Percentiles rank a stretch among this genome's conserved stretches.
These are phyloP conservation scores for Polia nebulosa DNA, from an alignment of 2,888 invertebrate genomes.

Conservation along the genomic window DNA sequence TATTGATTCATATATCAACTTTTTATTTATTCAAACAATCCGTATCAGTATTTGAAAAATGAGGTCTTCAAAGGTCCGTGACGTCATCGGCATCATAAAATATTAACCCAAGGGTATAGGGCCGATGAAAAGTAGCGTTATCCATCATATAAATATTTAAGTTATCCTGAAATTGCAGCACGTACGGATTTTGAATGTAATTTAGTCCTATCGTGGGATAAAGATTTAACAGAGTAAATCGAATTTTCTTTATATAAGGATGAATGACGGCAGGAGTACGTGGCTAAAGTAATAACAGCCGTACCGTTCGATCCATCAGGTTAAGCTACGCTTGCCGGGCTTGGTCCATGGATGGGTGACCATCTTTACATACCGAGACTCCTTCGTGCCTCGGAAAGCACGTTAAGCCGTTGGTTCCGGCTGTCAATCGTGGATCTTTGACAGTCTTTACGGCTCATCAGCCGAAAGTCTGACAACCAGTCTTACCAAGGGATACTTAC, in stretches of 20 bases:
- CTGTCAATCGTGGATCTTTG: too few relatives aligned
- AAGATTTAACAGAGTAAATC: neutral
- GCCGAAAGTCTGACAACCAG: too few relatives aligned
- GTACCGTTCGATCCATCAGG: too few relatives aligned
- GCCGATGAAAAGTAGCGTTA: conserved; percentile 55
- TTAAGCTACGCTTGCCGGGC: too few relatives aligned
- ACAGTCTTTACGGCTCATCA: too few relatives aligned
- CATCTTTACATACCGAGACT: too few relatives aligned
- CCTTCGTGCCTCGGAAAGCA: too few relatives aligned
- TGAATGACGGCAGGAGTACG: neutral
- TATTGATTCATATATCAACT: conserved; percentile 35
- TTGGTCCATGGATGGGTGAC: too few relatives aligned
- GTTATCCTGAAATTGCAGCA: conserved; percentile 51
- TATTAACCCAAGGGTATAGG: conserved; percentile 60
- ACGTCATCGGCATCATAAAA: conserved; percentile 60
- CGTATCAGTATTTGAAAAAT: conserved; percentile 58
- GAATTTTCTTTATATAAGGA: conserved; percentile 1
- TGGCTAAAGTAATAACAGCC: too few relatives aligned
- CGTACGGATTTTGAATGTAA: conserved; percentile 43
- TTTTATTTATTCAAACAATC: conserved; percentile 61
- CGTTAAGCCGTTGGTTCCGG: too few relatives aligned
- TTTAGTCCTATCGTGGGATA: conserved; percentile 13
- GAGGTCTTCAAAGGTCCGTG: conserved; percentile 52
- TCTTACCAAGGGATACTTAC: too few relatives aligned
- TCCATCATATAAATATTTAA: conserved; percentile 63